A percentile compares a stretch with the other conserved stretches of the same genome.
Conservation (phyloP, 2,113 vertebrate genomes). For the Motacilla alba region DNA sequence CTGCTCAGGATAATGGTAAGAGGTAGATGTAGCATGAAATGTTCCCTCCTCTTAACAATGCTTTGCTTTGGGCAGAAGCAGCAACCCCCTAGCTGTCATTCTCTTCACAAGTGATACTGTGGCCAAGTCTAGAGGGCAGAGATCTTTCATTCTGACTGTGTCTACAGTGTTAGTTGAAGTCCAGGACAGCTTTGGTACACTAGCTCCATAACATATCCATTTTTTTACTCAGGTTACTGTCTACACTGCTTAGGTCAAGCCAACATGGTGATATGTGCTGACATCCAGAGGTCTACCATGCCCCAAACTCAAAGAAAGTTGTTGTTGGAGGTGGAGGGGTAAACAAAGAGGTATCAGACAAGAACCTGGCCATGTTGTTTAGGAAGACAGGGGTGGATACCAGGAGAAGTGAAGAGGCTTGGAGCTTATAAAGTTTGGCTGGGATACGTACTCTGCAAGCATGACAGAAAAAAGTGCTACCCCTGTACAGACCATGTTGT, state of each 20-base stretch:
- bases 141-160: not conserved
- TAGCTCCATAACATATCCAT: not conserved
- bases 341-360: not conserved
- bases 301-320: not conserved
- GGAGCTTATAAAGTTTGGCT: not conserved
- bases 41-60: not conserved
- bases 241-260: not conserved
- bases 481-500: not conserved
- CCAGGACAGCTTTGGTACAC: not conserved
- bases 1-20: not conserved
- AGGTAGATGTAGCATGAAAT: not conserved
- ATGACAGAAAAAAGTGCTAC: not conserved
- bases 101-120: not conserved
- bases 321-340: not conserved
- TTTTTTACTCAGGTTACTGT: not conserved
- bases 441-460: accelerated
- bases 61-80: not conserved
- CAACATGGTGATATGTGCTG: not conserved
- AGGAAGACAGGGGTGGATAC: not conserved
- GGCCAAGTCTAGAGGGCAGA: not conserved
- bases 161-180: not conserved
- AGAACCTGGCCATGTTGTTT: not conserved
- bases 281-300: not conserved
- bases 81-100: not conserved
- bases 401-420: not conserved